phyloP scores from a whole-genome alignment of 2,888 invertebrate genomes.

The Lochmaea capreae region DNA sequence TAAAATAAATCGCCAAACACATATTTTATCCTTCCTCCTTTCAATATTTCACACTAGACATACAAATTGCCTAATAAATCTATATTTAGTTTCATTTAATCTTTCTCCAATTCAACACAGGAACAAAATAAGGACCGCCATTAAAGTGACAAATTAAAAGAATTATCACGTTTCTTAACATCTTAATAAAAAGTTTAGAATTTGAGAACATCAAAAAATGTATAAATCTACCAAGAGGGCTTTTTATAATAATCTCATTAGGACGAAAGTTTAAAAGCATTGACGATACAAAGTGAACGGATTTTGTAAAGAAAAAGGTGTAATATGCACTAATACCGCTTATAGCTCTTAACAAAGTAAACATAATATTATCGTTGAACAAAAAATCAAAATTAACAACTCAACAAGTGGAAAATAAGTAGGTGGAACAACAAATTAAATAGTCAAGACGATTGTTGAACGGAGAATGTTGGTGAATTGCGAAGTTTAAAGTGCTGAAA shows the following conservation, averaged over 20 bases:
- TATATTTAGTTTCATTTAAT: too few relatives aligned
- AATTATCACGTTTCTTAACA: background rate
- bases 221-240: background rate
- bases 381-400: background rate
- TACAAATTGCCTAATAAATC: too few relatives aligned
- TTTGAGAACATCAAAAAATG: background rate
- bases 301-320: constrained; percentile 4
- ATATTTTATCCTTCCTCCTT: too few relatives aligned
- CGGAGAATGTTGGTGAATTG: too few relatives aligned
- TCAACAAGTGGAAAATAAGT: background rate
- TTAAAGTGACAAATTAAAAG: background rate
- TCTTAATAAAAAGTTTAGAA: constrained; percentile 4
- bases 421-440: background rate
- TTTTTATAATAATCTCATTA: constrained; percentile 15
- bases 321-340: constrained; percentile 4
- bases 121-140: too few relatives aligned
- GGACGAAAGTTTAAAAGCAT: background rate
- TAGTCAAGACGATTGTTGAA: too few relatives aligned
- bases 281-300: background rate
- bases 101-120: too few relatives aligned
- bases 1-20: too few relatives aligned
- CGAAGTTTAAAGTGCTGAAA: too few relatives aligned
- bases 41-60: too few relatives aligned
- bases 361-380: background rate
- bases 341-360: background rate